These are phyloP conservation scores for Xylota segnis DNA, from an alignment of 2,888 invertebrate species.

Conservation along the genomic window DNA sequence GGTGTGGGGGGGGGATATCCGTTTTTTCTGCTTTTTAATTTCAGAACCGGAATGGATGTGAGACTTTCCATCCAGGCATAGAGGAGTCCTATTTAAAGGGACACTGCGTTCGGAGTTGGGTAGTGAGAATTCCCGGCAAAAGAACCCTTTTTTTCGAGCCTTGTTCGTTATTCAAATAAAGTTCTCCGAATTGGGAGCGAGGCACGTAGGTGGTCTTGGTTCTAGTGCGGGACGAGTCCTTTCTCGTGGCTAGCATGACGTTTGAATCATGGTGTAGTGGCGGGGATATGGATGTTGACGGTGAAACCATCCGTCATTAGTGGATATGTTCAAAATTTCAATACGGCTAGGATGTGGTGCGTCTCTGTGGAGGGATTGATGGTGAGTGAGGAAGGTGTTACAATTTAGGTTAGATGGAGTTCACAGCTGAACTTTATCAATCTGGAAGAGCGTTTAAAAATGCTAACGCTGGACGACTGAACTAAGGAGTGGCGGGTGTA, in stretches of 20 bases:
- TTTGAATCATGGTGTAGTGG: not conserved
- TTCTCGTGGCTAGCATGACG: conserved; percentile 18
- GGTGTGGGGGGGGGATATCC: conserved; percentile 30
- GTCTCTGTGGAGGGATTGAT: not conserved
- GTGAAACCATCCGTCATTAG: conserved; percentile 7
- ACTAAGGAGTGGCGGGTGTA: not conserved
- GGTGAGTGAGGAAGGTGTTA: not conserved
- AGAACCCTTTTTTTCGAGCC: conserved; percentile 3
- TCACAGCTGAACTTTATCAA: conserved; percentile 4
- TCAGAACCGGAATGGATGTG: conserved; percentile 31
- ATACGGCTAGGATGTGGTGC: not conserved
- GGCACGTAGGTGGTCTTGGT: conserved; percentile 12
- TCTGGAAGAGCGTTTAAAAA: not conserved
- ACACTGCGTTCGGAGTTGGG: conserved; percentile 6
- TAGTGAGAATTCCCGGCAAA: not conserved
- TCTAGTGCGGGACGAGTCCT: not conserved
- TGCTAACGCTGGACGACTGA: not conserved
- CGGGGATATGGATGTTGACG: not conserved
- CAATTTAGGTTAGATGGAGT: not conserved
- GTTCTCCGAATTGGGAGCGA: conserved; percentile 15
- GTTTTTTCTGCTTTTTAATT: conserved; percentile 40
- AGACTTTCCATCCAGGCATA: not conserved
- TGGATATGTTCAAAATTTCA: not conserved
- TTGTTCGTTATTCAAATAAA: conserved; percentile 41
- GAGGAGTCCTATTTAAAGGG: conserved; percentile 26